Evolutionary conservation across 2,888 invertebrate species (phyloP).

Genomic region (Caenorhabditis sp.): DNA sequence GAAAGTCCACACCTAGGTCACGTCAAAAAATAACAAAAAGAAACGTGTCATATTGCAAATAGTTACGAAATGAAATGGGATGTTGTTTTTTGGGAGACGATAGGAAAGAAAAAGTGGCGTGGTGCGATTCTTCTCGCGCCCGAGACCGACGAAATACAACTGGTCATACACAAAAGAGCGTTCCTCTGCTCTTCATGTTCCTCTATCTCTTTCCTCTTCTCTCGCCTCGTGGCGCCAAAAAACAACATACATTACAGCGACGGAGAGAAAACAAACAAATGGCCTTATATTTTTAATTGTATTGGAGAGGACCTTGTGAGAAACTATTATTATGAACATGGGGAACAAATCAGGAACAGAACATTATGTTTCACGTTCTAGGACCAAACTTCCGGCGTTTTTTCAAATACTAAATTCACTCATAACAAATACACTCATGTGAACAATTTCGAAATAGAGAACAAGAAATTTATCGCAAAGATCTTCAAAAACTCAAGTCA

Average conservation of each 20-base stretch:
- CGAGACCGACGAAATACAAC: conserved; percentile 1
- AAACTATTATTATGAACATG: too few species aligned
- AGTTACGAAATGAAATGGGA: not conserved
- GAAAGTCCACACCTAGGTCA: not conserved
- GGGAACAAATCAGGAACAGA: too few species aligned
- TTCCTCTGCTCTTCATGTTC: not conserved
- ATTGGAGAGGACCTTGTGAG: not conserved
- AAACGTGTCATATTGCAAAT: not conserved
- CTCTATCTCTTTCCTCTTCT: not conserved
- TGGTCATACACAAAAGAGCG: not conserved
- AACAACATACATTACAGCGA: conserved; percentile 1
- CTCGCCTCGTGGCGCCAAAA: not conserved
- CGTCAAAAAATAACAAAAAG: not conserved
- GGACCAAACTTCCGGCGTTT: too few species aligned
- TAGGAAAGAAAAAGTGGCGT: not conserved
- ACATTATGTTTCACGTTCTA: too few species aligned
- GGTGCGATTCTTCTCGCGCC: conserved; percentile 7
- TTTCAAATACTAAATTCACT: too few species aligned
- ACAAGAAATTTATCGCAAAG: not conserved
- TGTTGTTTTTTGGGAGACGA: not conserved
- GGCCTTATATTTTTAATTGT: not conserved
- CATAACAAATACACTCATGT: not conserved
- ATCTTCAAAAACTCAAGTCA: not conserved
- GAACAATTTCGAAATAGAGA: not conserved
- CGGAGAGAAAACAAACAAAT: not conserved